These are phyloP conservation scores for Agrilus planipennis DNA, from an alignment of 1,140 invertebrate species.

Conservation along the genomic window DNA sequence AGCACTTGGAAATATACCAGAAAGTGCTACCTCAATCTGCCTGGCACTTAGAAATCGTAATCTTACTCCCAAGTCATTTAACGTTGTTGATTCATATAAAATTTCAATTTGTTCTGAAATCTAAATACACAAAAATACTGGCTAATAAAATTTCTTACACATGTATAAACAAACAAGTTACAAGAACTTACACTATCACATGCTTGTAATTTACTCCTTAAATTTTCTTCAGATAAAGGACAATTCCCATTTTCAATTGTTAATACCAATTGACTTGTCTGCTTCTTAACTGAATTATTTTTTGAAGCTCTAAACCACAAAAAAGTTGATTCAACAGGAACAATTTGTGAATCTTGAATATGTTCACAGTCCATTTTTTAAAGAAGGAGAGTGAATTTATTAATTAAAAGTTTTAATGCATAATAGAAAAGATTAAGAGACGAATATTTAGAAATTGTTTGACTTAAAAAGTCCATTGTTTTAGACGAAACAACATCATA, in stretches of 20 bases:
- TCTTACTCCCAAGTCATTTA: conserved; percentile 63
- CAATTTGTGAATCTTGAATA: too few relatives aligned
- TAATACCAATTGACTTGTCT: conserved; percentile 17
- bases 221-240: conserved; percentile 16
- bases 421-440: too few relatives aligned
- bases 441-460: too few relatives aligned
- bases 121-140: conserved; percentile 32
- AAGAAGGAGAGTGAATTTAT: too few relatives aligned
- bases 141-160: conserved; percentile 5
- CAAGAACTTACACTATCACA: conserved; percentile 19
- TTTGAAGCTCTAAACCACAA: conserved; percentile 54
- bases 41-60: conserved; percentile 65
- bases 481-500: too few relatives aligned
- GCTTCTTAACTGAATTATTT: conserved; percentile 23
- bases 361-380: too few relatives aligned
- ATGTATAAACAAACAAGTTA: background rate
- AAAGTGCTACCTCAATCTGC: conserved; percentile 59
- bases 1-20: conserved; percentile 56
- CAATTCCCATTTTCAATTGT: conserved; percentile 25
- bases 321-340: conserved; percentile 49
- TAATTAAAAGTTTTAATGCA: too few relatives aligned
- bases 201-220: conserved; percentile 21
- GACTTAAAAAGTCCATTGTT: too few relatives aligned
- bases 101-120: conserved; percentile 59
- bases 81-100: conserved; percentile 47